A percentile compares a stretch with the other conserved stretches of the same genome.
Evolutionary conservation across 2,888 invertebrate genomes (phyloP).

Genomic region (Melanostoma mellinum): DNA sequence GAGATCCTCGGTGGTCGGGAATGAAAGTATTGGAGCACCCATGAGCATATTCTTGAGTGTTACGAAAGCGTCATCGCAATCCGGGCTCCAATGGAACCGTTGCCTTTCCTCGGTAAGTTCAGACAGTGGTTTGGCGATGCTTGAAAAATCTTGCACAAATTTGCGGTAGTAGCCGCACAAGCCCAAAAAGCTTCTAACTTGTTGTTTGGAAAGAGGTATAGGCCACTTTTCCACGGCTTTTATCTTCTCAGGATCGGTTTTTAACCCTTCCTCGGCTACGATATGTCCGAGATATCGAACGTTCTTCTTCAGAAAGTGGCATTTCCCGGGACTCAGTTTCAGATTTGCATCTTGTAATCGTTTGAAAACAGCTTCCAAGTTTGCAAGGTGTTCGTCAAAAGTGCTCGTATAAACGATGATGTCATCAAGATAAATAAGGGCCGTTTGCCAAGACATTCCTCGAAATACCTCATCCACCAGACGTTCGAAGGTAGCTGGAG

Average conservation of each 20-base stretch:
- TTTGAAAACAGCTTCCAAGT: constrained; percentile 33
- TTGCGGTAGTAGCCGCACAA: constrained; percentile 17
- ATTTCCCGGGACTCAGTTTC: constrained; percentile 44
- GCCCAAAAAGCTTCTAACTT: constrained; percentile 14
- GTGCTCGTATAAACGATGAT: constrained; percentile 56
- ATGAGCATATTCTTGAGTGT: too few relatives aligned
- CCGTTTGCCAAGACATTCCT: constrained; percentile 59
- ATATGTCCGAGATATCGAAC: constrained; percentile 42
- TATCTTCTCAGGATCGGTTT: constrained; percentile 25
- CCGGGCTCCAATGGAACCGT: too few relatives aligned
- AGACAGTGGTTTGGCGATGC: constrained; percentile 12
- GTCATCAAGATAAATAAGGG: constrained; percentile 70
- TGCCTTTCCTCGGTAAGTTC: background rate
- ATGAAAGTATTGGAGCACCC: too few relatives aligned
- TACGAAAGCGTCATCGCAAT: too few relatives aligned
- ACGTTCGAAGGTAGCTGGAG: constrained; percentile 17
- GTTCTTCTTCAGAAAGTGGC: constrained; percentile 5
- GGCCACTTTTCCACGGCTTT: constrained; percentile 27
- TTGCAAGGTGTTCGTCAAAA: constrained; percentile 57
- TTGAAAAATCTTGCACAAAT: constrained; percentile 15
- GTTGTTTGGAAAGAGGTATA: background rate
- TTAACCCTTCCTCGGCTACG: constrained; percentile 12
- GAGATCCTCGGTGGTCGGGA: too few relatives aligned
- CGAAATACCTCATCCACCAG: constrained; percentile 57
- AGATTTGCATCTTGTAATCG: constrained; percentile 24